Base-by-base conservation (phyloP, 2,113 vertebrate species). In the Barnardius zonarius region DNA sequence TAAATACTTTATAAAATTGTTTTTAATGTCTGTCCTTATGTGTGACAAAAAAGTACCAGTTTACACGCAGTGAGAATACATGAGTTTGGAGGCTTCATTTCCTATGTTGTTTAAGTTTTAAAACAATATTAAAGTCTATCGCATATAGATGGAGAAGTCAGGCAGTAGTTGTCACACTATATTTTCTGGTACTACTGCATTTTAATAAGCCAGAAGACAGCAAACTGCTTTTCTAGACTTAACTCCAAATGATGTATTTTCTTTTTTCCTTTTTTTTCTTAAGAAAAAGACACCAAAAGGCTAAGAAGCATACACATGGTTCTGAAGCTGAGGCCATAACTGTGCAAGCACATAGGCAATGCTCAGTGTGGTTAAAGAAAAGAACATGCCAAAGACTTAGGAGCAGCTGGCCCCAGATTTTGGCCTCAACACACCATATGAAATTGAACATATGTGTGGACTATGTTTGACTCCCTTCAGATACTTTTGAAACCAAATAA, bases 41-140 rank as follows among this genome's bases (percentile, higher is more conserved):
- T 96, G 89, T 91, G 94, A 96, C 95, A 97, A 97, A 97, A 96
- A 96, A 91, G 90, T 88, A 97, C 93, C 89, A 92, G 78, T 95
- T 91, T 94, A 93, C 88, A 54, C 92, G 64, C 92, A 96, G 55
- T 11, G 7, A 86, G 88, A 96, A 92, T 78, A 72, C 69, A 74
- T 77, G 90, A 76, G 10, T 95, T 92, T 81, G 81, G 92, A 96
- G 85, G 88, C 68, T 93, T 92, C 86, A 82, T 95, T 96, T 95
- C 92, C 93, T 90, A 86, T 70, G 86, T 44, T 4, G 31, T 89
- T 70, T 95, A 85, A 78, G 64, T 92, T 96, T 94, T 96, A 93
- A 94, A 96, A 89, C 57, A 87, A 73, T 88, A 67, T 89, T 90
- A 87, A 94, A 94, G 82, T 96, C 86, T 87, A 88, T 93, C 75